Conservation (phyloP, 2,888 invertebrate species). For the Selenia dentaria region DNA sequence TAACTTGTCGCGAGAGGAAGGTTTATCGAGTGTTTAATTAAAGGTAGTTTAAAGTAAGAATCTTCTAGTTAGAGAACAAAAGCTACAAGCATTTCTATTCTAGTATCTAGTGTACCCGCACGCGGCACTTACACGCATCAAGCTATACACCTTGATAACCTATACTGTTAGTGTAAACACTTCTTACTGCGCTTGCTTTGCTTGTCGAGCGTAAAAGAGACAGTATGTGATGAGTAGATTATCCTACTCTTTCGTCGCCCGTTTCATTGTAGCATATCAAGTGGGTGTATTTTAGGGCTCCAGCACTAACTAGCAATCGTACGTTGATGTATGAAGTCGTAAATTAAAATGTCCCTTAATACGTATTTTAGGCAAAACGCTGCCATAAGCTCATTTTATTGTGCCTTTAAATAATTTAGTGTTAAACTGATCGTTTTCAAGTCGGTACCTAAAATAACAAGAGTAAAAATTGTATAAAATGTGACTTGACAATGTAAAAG, state of each 20-base stretch:
- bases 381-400: slow-evolving; percentile 72
- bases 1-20: too few species aligned
- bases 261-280: too few species aligned
- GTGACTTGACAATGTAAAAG: slow-evolving; percentile 35
- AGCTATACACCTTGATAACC: too few species aligned
- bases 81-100: slow-evolving; percentile 73
- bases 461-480: slow-evolving; percentile 13
- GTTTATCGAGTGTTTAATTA: too few species aligned
- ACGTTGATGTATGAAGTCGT: slow-evolving; percentile 51
- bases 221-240: too few species aligned
- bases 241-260: too few species aligned
- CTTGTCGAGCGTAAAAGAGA: too few species aligned
- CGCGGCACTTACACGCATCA: slow-evolving; percentile 34
- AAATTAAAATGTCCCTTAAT: slow-evolving; percentile 45
- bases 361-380: slow-evolving; percentile 62
- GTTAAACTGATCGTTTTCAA: slow-evolving; percentile 18
- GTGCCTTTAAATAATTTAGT: slow-evolving; percentile 64
- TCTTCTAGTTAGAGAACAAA: slow-evolving; percentile 42
- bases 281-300: slow-evolving; percentile 31
- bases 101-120: slow-evolving; percentile 35
- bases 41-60: not conserved
- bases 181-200: too few species aligned
- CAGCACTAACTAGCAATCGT: slow-evolving; percentile 48
- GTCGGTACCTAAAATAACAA: slow-evolving; percentile 18
- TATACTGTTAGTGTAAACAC: too few species aligned